A percentile compares a stretch with the other conserved stretches of the same genome.
Conservation (phyloP, 2,888 invertebrate species). For the Machimus atricapillus region DNA sequence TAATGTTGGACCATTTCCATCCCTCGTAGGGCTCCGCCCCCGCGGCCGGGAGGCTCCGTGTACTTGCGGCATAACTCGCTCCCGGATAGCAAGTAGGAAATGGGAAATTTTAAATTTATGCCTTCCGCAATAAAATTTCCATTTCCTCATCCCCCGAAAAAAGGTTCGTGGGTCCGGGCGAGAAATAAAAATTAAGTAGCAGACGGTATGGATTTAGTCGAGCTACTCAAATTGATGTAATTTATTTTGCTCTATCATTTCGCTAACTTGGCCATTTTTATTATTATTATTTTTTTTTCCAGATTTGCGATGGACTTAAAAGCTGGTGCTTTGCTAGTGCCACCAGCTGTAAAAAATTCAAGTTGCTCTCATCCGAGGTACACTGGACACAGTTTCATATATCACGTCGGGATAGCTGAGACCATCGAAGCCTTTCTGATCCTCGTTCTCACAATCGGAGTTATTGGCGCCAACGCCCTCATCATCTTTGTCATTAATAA, state of each 20-base stretch:
- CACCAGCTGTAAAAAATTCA: conserved; percentile 82
- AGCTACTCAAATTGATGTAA: conserved; percentile 28
- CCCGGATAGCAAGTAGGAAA: conserved; percentile 12
- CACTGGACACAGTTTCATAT: conserved; percentile 70
- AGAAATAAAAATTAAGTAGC: conserved; percentile 28
- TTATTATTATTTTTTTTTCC: conserved; percentile 8
- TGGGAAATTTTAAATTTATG: conserved; percentile 42
- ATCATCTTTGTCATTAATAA: conserved; percentile 86
- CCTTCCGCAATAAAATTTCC: conserved; percentile 41
- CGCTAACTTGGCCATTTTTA: background rate
- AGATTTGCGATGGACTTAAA: conserved; percentile 64
- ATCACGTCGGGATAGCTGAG: conserved; percentile 73
- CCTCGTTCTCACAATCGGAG: conserved; percentile 77
- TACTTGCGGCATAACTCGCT: background rate
- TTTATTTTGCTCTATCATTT: conserved; percentile 10
- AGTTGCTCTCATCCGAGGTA: conserved; percentile 79
- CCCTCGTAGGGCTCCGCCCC: background rate
- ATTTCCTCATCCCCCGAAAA: background rate
- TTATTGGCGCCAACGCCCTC: conserved; percentile 79
- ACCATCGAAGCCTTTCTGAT: conserved; percentile 80
- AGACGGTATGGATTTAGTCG: background rate
- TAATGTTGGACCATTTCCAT: background rate
- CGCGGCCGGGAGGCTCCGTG: background rate
- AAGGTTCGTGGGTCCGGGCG: background rate
- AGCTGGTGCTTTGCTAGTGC: conserved; percentile 73